A percentile compares a stretch with the other conserved stretches of the same genome.
These are phyloP conservation scores for Eilema depressum DNA, from an alignment of 2,888 invertebrate species.

Conservation along the genomic window DNA sequence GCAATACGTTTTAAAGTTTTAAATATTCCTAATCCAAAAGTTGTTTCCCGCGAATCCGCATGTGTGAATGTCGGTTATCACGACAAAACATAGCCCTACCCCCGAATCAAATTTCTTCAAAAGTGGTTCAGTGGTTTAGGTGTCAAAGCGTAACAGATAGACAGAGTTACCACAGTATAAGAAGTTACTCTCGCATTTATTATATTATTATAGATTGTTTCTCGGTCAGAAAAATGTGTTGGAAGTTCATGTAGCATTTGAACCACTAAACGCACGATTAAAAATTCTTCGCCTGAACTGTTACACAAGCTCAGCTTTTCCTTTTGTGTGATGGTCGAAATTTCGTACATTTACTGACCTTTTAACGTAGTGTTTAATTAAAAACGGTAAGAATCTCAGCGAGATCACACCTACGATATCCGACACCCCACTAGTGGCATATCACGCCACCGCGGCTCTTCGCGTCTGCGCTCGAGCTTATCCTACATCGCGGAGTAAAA, in stretches of 20 bases:
- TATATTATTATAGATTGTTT: background rate
- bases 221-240: background rate
- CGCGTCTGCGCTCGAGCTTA: constrained; percentile 57
- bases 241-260: background rate
- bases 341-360: constrained; percentile 30
- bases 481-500: constrained; percentile 51
- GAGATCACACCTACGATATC: constrained; percentile 62
- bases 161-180: no score
- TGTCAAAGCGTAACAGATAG: no score
- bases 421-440: constrained; percentile 49
- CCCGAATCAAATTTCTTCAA: no score
- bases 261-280: background rate
- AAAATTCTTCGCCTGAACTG: background rate
- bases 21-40: no score
- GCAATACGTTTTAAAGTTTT: no score
- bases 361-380: constrained; percentile 57
- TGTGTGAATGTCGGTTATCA: no score
- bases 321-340: background rate
- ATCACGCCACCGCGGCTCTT: constrained; percentile 67
- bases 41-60: no score
- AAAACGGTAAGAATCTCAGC: constrained; percentile 63
- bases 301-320: background rate
- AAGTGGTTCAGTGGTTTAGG: no score
- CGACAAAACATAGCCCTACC: background rate
- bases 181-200: no score